Base-by-base conservation (phyloP, 1,140 invertebrate species). In the Trachelipus rathkii region DNA sequence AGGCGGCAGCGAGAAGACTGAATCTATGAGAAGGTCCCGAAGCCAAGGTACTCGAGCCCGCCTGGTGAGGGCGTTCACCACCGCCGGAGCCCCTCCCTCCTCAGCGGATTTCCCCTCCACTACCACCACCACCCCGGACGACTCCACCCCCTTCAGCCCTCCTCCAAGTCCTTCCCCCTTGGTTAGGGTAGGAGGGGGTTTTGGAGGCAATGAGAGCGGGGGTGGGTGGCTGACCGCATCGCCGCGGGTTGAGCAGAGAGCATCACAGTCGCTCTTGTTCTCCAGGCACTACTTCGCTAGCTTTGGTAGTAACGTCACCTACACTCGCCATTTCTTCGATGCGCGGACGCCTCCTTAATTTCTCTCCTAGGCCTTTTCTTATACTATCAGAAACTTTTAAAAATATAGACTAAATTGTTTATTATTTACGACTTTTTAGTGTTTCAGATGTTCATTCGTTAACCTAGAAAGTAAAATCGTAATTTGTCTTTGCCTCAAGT, bases 21-120 rank as follows among this genome's bases (percentile, higher is more conserved):
- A 86, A 66, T 83, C 84, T 72, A 87, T 89, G 84, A 87, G 91
- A 84, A 89, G 91, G 83, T 92, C 91, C 84, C 91, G 92, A 86
- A 92, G 90, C 87, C 92, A 94, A 92, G 92, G 92, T 92, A 93
- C 92, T 89, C 82, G 83, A 77, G 81, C 82, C 79, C 79, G 82
- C 79, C 80, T 84, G 77, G 84, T 84, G 82, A 82, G 82, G 81
- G 83, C 84, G 82, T 82, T 83, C 82, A 82, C 86, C 86, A 86
- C 84, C 84, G 85, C 83, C 84, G 77, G 86, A 86, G 80, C 78
- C 72, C 78, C 71, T 66, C 23, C 75, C 43, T 33, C 75, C 33
- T 19, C 43, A 70, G 72, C 23, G 68, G 53, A 46, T 67, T 84
- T 84, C 84, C 82, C 83, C 83, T 84, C 84, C 84, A 78, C 76